Conservation (phyloP, 2,888 invertebrate genomes). For the Lithophane socia region DNA sequence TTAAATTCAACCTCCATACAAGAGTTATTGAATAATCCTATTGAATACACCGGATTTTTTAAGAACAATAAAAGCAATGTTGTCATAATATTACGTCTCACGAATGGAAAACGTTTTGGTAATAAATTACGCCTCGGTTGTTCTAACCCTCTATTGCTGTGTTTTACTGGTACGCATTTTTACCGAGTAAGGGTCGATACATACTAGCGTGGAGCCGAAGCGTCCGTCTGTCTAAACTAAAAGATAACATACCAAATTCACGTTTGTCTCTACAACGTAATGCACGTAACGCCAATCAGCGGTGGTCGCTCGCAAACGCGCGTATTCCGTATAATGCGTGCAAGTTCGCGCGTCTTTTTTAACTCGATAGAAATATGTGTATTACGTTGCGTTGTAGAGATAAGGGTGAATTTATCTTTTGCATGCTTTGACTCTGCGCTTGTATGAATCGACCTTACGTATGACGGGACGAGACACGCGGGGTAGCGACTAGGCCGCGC, state of each 20-base stretch:
- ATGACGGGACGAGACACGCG: neutral
- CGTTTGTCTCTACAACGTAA: neutral
- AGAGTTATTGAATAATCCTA: constrained; percentile 53
- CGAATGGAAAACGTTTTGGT: constrained; percentile 52
- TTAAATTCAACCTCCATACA: constrained; percentile 52
- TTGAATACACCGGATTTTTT: constrained; percentile 57
- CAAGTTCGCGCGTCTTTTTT: neutral
- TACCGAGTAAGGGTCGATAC: constrained; percentile 45
- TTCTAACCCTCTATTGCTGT: constrained; percentile 60
- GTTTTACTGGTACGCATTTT: constrained; percentile 64
- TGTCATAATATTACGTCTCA: constrained; percentile 51
- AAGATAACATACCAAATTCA: neutral
- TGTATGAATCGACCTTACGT: neutral
- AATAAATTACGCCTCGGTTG: constrained; percentile 69
- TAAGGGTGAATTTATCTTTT: neutral
- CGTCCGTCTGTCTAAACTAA: neutral
- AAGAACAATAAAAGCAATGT: constrained; percentile 53
- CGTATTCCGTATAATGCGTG: neutral
- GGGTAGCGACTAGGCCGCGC: neutral
- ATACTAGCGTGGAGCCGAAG: neutral
- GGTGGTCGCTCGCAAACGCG: neutral
- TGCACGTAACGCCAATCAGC: neutral
- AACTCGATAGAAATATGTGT: neutral
- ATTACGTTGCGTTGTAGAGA: neutral
- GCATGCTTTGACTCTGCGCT: neutral